Conservation (phyloP, 2,888 invertebrate species). For the Drosophila yooni region DNA sequence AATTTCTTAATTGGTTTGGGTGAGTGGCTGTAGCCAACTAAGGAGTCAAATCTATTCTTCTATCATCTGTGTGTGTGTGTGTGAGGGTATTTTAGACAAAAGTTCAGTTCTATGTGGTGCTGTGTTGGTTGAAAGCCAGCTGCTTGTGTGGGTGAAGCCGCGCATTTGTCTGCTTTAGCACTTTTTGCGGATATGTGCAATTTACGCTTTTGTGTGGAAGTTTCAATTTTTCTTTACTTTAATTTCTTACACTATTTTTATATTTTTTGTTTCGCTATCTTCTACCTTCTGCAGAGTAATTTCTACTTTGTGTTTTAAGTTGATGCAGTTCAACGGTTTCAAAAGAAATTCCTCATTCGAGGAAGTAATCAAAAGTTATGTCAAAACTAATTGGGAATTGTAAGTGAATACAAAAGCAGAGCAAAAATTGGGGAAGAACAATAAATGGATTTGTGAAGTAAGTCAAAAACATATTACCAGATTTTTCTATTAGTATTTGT, state of each 20-base stretch:
- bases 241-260: constrained; percentile 23
- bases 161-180: constrained; percentile 44
- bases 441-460: constrained; percentile 4
- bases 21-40: constrained; percentile 46
- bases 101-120: constrained; percentile 34
- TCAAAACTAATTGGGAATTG: constrained; percentile 25
- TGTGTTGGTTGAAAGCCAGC: constrained; percentile 4
- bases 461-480: background rate
- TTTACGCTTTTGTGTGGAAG: constrained; percentile 49
- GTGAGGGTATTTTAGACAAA: constrained; percentile 20
- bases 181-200: constrained; percentile 62
- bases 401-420: constrained; percentile 4
- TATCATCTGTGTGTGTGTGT: background rate
- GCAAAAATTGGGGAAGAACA: constrained; percentile 8
- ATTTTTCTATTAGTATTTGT: background rate
- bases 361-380: constrained; percentile 33
- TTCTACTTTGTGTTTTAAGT: constrained; percentile 19
- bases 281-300: constrained; percentile 7
- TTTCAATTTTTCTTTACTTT: constrained; percentile 22
- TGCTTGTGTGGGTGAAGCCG: constrained; percentile 24
- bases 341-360: background rate
- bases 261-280: background rate
- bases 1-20: constrained; percentile 82
- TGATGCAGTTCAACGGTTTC: constrained; percentile 8
- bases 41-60: constrained; percentile 38